Base-by-base conservation (phyloP, 2,113 vertebrate genomes). In the Tyto alba region DNA sequence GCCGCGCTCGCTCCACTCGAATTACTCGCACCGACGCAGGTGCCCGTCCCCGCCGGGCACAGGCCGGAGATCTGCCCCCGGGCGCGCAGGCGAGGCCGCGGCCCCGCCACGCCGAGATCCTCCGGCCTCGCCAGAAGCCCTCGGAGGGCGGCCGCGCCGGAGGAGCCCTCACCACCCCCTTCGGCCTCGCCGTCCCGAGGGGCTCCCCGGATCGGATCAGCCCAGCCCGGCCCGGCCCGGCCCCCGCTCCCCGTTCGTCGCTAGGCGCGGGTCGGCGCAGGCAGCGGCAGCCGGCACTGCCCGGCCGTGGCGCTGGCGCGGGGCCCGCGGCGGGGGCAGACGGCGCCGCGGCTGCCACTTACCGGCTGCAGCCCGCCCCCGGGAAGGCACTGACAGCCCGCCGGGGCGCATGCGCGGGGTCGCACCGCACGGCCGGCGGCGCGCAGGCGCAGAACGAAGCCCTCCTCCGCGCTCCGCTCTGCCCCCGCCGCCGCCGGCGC, bases 401-500 rank as follows among this genome's bases (percentile, higher is more conserved):
- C 4, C 71, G 27, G 3, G 40, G 90, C 95, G 95, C 95, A 93
- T 1, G 91, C 91, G 68, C 80, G 11, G 8, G 11, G 30, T n/a
- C 27, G 13, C 90, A 25, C n/a, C 21, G 4, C 66, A 11, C 10
- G 5, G 2, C 16, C 22, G 2, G 11, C n/a, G n/a, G 7, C 27
- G 66, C 93, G 72, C 95, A 85, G 7, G 85, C 93, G 95, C 80
- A 52, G 22, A 11, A 3, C 7, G 4, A 10, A 22, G 6, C 10
- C 10, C 21, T 16, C 5, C 5, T 9, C 38, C n/a, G n/a, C n/a
- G n/a, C n/a, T 7, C 43, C 43, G 17, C 45, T 18, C 45, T 18
- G 7, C 45, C 13, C 6, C 22, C 22, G 14, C 20, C 15, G 3
- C 0, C 1, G 29, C 2, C 3, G 6, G 21, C 16, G 71, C 90